Percentiles rank a stretch among this genome's conserved stretches.
phyloP scores from a whole-genome alignment of 2,113 vertebrate genomes.

The Tetrao urogallus region DNA sequence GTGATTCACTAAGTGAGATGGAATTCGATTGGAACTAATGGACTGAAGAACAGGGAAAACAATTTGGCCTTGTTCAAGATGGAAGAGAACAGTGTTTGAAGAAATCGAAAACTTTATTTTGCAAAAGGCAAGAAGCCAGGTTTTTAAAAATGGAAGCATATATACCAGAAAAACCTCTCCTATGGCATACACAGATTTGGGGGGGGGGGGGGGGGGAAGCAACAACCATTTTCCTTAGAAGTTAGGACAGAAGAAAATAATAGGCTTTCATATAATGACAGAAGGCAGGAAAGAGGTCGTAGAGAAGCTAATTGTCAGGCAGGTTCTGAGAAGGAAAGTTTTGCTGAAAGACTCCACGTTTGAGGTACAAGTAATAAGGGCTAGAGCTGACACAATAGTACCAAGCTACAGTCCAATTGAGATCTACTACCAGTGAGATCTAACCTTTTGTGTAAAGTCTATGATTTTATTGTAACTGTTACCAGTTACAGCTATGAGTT shows the following conservation, averaged over 20 bases:
- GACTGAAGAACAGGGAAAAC: neutral
- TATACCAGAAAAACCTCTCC: neutral
- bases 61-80: neutral
- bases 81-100: neutral
- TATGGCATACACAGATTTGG: neutral
- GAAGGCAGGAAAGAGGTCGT: neutral
- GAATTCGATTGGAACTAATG: neutral
- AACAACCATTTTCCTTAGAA: too few relatives aligned
- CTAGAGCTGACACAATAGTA: neutral
- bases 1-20: neutral
- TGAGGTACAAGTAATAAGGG: neutral
- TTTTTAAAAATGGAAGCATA: neutral
- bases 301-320: neutral
- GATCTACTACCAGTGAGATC: too few relatives aligned
- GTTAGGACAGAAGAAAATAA: neutral
- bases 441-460: too few relatives aligned
- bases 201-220: too few relatives aligned
- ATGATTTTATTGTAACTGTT: neutral
- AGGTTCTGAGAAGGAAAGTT: neutral
- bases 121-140: neutral
- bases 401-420: neutral
- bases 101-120: neutral
- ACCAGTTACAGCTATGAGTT: neutral
- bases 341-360: neutral
- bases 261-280: neutral